Conservation (phyloP, 1,140 invertebrate genomes). For the Phymastichus coffea region DNA sequence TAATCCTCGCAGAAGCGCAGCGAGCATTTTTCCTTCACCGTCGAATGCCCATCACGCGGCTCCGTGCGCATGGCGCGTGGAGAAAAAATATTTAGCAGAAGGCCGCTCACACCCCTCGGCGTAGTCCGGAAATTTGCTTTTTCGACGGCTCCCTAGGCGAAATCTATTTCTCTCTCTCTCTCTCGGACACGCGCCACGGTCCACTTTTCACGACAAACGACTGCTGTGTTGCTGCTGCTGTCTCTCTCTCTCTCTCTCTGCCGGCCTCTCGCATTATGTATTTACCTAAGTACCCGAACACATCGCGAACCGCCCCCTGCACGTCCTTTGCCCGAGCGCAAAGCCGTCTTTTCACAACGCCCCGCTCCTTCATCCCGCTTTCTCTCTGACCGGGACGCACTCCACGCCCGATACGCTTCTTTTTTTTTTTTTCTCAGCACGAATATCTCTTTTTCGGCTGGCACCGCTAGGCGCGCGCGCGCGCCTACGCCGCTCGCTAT, state of each 20-base stretch:
- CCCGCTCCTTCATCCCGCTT: background rate
- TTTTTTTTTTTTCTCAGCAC: background rate
- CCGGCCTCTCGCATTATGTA: constrained; percentile 13
- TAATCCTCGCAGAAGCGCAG: background rate
- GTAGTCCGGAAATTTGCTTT: constrained; percentile 34
- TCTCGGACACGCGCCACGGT: constrained; percentile 12
- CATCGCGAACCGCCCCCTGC: no score
- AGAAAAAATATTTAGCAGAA: constrained; percentile 2
- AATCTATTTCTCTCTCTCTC: background rate
- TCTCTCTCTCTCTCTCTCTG: no score
- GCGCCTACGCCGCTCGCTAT: constrained; percentile 13
- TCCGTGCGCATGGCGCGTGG: background rate
- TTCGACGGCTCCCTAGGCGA: background rate
- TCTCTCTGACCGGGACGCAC: background rate
- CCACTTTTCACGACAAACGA: constrained; percentile 20
- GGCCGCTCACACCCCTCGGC: background rate
- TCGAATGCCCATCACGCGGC: background rate
- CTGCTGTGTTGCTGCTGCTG: constrained; percentile 1
- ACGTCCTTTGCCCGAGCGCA: background rate
- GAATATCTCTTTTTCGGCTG: no score
- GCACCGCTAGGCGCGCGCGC: no score
- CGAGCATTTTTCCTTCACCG: background rate
- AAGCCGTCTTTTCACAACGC: constrained; percentile 3
- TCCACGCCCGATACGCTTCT: constrained; percentile 9
- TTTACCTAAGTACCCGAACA: constrained; percentile 29